Base-by-base conservation (phyloP, 2,113 vertebrate species). In the Semicossyphus pulcher region DNA sequence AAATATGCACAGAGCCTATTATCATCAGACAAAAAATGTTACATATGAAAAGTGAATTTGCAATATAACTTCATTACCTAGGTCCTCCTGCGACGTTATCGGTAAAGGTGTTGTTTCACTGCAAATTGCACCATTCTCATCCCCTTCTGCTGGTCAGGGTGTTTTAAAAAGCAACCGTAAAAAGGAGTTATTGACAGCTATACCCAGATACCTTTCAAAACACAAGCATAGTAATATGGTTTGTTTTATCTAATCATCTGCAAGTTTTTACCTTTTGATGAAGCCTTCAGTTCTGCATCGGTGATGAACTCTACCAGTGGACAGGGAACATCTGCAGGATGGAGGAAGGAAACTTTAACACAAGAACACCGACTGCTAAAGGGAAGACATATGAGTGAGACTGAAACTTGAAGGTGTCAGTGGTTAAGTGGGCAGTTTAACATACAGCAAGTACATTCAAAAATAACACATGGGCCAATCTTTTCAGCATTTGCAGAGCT, bases 231-330 rank as follows among this genome's bases (percentile, higher is more conserved):
- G 1, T 15, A 12, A 56, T 42, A n/a, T 10, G n/a, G 10, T 39
- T 56, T 25, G n/a, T 57, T 42, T 15, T 20, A 31, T 68, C 2
- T 23, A 32, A 0, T 42, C 5, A 57, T 75, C 3, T 69, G 0
- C 4, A 44, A n/a, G 41, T 16, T 1, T 62, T 53, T 82, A 92
- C 91, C 90, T 86, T 88, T 82, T 29, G 21, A 1, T 7, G 56
- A 3, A 16, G 53, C 21, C 28, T 68, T 83, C 32, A 90, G 10
- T 57, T 56, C 66, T 12, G 41, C 70, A 57, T 91, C 84, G 0
- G 83, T 89, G 76, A 92, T 65, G 65, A 88, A 91, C 14, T 86
- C 77, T 25, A 60, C 66, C 68, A 92, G 15, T 5, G 85, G 89
- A 64, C 78, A 78, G 11, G 84, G 60, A 47, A 52, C 58, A 64